Evolutionary conservation across 2,888 invertebrate genomes (phyloP).

Genomic region (Agonopterix arenella): DNA sequence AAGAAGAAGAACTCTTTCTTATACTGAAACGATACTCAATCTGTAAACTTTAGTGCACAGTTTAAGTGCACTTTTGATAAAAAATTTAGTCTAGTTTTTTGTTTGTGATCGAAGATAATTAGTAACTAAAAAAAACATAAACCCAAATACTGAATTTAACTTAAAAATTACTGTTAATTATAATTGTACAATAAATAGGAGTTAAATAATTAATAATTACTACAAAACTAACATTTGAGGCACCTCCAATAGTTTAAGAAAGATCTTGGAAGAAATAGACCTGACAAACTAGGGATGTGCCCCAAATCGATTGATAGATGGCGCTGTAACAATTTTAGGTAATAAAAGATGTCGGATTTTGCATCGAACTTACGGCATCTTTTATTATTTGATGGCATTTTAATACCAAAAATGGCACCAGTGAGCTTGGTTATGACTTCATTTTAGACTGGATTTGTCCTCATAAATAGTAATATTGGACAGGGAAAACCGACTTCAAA

Average conservation of each 20-base stretch:
- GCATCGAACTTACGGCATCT: slow-evolving; percentile 6
- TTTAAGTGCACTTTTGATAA: no score
- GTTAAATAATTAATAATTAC: slow-evolving; percentile 3
- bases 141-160: slow-evolving; percentile 5
- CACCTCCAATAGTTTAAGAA: slow-evolving; percentile 17
- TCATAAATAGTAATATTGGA: no score
- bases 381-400: slow-evolving; percentile 26
- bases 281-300: slow-evolving; percentile 16
- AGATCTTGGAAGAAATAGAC: slow-evolving; percentile 14
- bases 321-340: slow-evolving; percentile 9
- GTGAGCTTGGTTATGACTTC: slow-evolving; percentile 20
- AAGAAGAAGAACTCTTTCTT: no score
- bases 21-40: no score
- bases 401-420: slow-evolving; percentile 34
- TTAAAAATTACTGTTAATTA: background rate
- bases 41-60: no score
- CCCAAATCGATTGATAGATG: slow-evolving; percentile 18
- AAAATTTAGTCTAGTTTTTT: no score
- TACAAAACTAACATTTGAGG: slow-evolving; percentile 16
- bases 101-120: background rate
- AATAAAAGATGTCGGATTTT: slow-evolving; percentile 5
- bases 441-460: no score
- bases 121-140: background rate
- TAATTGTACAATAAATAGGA: slow-evolving; percentile 9
- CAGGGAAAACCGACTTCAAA: background rate